Evolutionary conservation across 2,797 vertebrate genomes (phyloP).

Genomic region (Brachyalestes nurse): DNA sequence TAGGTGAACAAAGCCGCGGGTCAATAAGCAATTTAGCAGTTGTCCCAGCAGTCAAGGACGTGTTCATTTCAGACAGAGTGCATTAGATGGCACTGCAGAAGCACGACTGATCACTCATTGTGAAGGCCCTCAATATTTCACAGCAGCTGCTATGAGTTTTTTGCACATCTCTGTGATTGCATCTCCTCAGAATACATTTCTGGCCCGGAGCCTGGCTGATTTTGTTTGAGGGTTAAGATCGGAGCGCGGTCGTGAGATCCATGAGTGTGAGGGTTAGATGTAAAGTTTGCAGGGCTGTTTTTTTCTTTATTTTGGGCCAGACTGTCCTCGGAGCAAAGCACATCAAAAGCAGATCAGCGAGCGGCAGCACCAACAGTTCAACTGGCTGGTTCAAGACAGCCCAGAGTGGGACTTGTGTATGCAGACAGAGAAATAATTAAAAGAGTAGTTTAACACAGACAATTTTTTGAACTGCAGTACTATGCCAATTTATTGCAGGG

Average conservation of each 20-base stretch:
- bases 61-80: slow-evolving; percentile 25
- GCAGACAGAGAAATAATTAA: not conserved
- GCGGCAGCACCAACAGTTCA: not conserved
- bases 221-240: not conserved
- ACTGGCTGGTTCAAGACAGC: not conserved
- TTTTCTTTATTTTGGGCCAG: not conserved
- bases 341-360: not conserved
- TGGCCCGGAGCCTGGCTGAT: not conserved
- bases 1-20: slow-evolving; percentile 28
- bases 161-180: slow-evolving; percentile 8
- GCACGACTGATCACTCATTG: not conserved
- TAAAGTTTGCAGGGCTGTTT: not conserved
- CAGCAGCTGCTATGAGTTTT: slow-evolving; percentile 4
- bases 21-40: slow-evolving; percentile 54
- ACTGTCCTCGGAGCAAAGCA: not conserved
- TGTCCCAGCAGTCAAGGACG: slow-evolving; percentile 7
- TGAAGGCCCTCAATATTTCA: not conserved
- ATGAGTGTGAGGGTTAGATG: not conserved
- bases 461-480: not conserved
- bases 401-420: not conserved
- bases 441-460: not conserved
- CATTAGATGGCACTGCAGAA: slow-evolving; percentile 55
- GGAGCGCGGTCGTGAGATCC: not conserved
- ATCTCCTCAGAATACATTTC: not conserved
- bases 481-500: not conserved